These are phyloP conservation scores for Trissonchulus latispiculum DNA, from an alignment of 2,888 invertebrate genomes.

Conservation along the genomic window DNA sequence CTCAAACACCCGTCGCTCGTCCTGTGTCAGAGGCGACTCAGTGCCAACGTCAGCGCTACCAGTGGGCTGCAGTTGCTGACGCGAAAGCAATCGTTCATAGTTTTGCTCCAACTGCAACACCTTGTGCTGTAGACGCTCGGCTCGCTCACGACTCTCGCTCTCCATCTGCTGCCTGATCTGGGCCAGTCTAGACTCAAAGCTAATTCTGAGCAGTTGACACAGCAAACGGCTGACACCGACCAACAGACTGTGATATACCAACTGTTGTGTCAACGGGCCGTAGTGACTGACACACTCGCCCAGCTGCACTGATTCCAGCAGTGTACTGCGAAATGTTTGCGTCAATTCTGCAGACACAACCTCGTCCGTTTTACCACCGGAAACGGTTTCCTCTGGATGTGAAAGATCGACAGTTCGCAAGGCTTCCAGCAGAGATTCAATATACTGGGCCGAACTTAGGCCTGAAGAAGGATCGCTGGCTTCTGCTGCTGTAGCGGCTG, in stretches of 20 bases:
- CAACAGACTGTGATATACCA: background rate
- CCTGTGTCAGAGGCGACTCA: too few species aligned
- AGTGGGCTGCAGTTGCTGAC: too few species aligned
- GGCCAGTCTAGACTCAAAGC: background rate
- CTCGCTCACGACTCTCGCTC: too few species aligned
- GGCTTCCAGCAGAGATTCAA: background rate
- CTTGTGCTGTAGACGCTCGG: too few species aligned
- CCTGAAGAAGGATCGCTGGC: background rate
- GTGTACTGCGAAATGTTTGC: background rate
- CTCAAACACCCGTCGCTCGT: too few species aligned
- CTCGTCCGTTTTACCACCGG: background rate
- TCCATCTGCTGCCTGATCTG: background rate
- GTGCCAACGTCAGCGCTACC: too few species aligned
- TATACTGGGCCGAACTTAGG: too few species aligned
- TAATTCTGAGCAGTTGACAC: background rate
- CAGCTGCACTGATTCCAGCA: background rate
- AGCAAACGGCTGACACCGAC: background rate
- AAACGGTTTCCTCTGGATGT: too few species aligned
- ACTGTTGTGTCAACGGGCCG: slow-evolving; percentile 10
- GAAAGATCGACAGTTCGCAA: too few species aligned
- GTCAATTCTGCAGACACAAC: background rate
- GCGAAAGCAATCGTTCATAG: too few species aligned
- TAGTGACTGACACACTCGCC: background rate
- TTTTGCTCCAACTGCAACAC: too few species aligned
- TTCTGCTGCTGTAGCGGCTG: background rate